phyloP scores from a whole-genome alignment of 2,113 vertebrate species.

The Tupaia chinensis region DNA sequence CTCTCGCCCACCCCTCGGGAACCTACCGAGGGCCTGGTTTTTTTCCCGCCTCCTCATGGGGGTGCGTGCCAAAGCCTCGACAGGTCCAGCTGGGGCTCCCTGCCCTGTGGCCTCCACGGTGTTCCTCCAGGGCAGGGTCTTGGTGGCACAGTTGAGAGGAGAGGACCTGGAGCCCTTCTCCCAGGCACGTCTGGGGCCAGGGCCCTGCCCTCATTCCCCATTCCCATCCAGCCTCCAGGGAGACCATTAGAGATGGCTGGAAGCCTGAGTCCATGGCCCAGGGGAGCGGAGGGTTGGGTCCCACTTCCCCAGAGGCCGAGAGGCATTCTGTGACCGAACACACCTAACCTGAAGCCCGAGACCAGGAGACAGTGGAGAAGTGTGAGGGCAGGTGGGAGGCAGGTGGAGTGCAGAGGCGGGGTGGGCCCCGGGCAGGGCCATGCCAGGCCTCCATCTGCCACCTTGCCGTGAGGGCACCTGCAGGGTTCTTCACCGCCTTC shows the following conservation, averaged over 20 bases:
- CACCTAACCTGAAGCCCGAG: background rate
- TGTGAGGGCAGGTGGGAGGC: accelerated
- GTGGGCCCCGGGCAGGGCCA: too few relatives aligned
- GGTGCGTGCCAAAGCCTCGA: background rate
- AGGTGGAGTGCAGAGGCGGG: accelerated
- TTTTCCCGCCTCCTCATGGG: background rate
- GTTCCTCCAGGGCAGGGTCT: background rate
- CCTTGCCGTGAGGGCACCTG: background rate
- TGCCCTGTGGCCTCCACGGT: too few relatives aligned
- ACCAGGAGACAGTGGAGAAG: background rate
- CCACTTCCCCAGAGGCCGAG: background rate
- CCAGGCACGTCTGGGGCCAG: accelerated
- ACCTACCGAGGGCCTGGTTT: too few relatives aligned
- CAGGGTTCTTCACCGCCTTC: background rate
- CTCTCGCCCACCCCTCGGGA: accelerated
- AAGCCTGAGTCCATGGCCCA: accelerated
- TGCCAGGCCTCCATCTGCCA: background rate
- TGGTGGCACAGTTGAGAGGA: background rate
- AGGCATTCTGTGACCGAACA: background rate
- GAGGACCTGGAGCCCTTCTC: background rate
- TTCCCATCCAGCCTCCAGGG: accelerated
- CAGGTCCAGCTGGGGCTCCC: too few relatives aligned
- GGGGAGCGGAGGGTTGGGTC: accelerated
- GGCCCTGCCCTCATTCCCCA: background rate
- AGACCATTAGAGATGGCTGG: background rate